These are phyloP conservation scores for Gymnocephalus cernua DNA, from an alignment of 2,113 vertebrate species.

Conservation along the genomic window DNA sequence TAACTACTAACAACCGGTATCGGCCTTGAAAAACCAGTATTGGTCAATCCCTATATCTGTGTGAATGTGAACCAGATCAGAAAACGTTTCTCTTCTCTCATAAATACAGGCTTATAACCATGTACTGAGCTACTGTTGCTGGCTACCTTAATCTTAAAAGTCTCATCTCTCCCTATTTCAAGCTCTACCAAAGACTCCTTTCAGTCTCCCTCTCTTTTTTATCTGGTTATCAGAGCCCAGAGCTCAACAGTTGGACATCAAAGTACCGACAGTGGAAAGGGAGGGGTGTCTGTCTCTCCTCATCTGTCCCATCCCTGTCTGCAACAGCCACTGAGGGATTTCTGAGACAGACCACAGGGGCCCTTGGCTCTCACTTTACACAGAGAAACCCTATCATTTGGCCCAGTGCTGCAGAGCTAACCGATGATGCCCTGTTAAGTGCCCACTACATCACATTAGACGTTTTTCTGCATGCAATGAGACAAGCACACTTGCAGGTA, in stretches of 20 bases:
- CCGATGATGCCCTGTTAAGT: slow-evolving; percentile 64
- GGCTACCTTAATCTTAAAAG: slow-evolving; percentile 55
- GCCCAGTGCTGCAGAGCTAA: slow-evolving; percentile 45
- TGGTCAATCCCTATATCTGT: neutral
- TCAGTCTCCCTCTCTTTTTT: slow-evolving; percentile 70
- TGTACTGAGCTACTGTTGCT: slow-evolving; percentile 29
- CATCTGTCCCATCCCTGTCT: slow-evolving; percentile 73
- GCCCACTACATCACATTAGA: slow-evolving; percentile 67
- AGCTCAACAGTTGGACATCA: slow-evolving; percentile 79
- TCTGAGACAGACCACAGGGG: slow-evolving; percentile 62
- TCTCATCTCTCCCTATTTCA: slow-evolving; percentile 63
- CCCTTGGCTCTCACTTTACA: slow-evolving; percentile 80
- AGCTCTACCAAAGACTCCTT: slow-evolving; percentile 65
- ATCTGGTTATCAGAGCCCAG: slow-evolving; percentile 81
- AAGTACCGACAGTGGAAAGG: slow-evolving; percentile 77
- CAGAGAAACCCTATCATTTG: slow-evolving; percentile 74
- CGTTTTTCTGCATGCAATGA: slow-evolving; percentile 48
- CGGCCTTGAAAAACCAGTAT: no score
- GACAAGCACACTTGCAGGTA: neutral
- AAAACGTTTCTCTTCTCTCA: neutral
- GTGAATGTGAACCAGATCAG: neutral
- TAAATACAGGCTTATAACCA: slow-evolving; percentile 24
- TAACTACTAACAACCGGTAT: no score
- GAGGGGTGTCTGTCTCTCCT: slow-evolving; percentile 70
- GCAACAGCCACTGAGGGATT: slow-evolving; percentile 66